Conservation (phyloP, 2,113 vertebrate species). For the Melanerpes formicivorus region DNA sequence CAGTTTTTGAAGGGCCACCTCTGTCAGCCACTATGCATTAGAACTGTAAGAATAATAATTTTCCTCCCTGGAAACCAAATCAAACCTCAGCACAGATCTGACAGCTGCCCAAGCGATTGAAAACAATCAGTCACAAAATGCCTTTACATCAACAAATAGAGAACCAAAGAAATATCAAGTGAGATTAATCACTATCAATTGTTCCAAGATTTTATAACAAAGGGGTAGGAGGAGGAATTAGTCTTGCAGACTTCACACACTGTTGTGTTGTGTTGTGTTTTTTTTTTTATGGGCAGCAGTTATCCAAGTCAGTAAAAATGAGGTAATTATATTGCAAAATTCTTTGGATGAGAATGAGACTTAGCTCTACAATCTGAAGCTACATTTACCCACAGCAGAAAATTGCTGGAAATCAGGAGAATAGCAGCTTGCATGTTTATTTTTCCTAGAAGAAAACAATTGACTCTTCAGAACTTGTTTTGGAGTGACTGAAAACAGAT, state of each 20-base stretch:
- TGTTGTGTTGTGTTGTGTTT: neutral
- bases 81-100: slow-evolving; percentile 30
- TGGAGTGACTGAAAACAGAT: slow-evolving; percentile 58
- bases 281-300: slow-evolving; percentile 21
- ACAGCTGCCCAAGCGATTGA: slow-evolving; percentile 59
- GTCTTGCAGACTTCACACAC: slow-evolving; percentile 47
- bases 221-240: slow-evolving; percentile 49
- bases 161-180: slow-evolving; percentile 68
- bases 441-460: slow-evolving; percentile 74
- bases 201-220: slow-evolving; percentile 69
- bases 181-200: slow-evolving; percentile 72
- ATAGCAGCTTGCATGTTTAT: slow-evolving; percentile 62
- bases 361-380: slow-evolving; percentile 59
- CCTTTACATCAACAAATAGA: slow-evolving; percentile 69
- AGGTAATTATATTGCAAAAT: slow-evolving; percentile 79
- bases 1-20: neutral
- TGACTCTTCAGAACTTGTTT: slow-evolving; percentile 57
- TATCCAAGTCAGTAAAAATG: slow-evolving; percentile 79
- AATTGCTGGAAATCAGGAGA: slow-evolving; percentile 68
- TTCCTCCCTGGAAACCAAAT: slow-evolving; percentile 38
- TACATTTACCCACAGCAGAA: slow-evolving; percentile 69
- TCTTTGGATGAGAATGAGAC: slow-evolving; percentile 61
- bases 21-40: neutral
- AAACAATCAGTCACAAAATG: slow-evolving; percentile 64
- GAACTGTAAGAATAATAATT: slow-evolving; percentile 53